Evolutionary conservation across 2,888 invertebrate species (phyloP).

Genomic region (Axea sp.): DNA sequence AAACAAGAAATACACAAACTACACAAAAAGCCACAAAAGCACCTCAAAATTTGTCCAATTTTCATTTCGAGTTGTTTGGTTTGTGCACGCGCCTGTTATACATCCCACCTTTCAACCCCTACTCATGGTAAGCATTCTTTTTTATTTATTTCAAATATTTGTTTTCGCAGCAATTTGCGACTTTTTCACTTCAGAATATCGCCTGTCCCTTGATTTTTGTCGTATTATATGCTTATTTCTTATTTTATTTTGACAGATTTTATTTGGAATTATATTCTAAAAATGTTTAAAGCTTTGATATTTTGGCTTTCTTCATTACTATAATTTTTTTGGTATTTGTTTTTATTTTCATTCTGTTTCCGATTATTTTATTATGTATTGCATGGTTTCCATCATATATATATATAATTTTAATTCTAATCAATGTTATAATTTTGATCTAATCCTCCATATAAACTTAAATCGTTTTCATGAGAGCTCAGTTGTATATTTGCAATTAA

Average conservation of each 20-base stretch:
- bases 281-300: slow-evolving; percentile 7
- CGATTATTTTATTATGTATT: slow-evolving; percentile 61
- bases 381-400: too few relatives aligned
- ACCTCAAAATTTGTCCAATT: slow-evolving; percentile 77
- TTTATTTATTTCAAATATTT: slow-evolving; percentile 77
- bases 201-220: slow-evolving; percentile 14
- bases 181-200: slow-evolving; percentile 39
- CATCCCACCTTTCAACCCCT: slow-evolving; percentile 79
- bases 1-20: slow-evolving; percentile 14
- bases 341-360: slow-evolving; percentile 20
- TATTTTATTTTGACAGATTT: too few relatives aligned
- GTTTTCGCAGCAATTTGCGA: slow-evolving; percentile 59
- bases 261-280: too few relatives aligned
- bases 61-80: slow-evolving; percentile 80
- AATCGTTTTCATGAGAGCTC: slow-evolving; percentile 43
- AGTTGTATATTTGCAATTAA: slow-evolving; percentile 5
- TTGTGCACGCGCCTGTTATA: slow-evolving; percentile 80
- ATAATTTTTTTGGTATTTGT: not conserved
- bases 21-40: slow-evolving; percentile 65
- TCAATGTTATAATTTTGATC: slow-evolving; percentile 72
- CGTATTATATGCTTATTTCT: too few relatives aligned
- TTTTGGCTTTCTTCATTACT: slow-evolving; percentile 3
- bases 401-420: too few relatives aligned
- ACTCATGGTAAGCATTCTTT: slow-evolving; percentile 79
- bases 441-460: slow-evolving; percentile 62